Conservation (phyloP, 1,140 invertebrate species). For the Aethina tumida region DNA sequence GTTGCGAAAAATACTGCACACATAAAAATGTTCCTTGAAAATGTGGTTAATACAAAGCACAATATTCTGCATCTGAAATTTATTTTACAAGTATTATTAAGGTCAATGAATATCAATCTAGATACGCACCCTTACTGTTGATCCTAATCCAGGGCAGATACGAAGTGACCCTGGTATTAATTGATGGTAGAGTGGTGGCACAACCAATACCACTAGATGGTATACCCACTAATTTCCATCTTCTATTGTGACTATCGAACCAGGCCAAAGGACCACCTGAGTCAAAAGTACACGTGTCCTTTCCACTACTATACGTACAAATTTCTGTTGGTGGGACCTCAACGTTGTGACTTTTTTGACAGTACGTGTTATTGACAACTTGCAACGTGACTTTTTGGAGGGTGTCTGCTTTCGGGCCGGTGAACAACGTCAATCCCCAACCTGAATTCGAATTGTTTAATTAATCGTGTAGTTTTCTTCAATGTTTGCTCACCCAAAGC, state of each 20-base stretch:
- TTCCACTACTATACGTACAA: conserved; percentile 50
- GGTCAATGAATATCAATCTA: too few relatives aligned
- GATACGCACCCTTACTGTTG: conserved; percentile 32
- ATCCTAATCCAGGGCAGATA: conserved; percentile 41
- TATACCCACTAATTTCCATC: conserved; percentile 40
- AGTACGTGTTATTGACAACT: conserved; percentile 42
- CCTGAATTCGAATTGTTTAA: too few relatives aligned
- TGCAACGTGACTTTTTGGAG: conserved; percentile 46
- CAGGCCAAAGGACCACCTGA: conserved; percentile 56
- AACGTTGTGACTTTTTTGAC: conserved; percentile 29
- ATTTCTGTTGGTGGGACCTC: conserved; percentile 44
- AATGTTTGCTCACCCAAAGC: conserved; percentile 5
- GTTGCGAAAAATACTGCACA: too few relatives aligned
- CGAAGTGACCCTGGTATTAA: conserved; percentile 41
- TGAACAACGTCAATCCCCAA: conserved; percentile 48
- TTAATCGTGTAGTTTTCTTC: too few relatives aligned
- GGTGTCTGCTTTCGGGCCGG: conserved; percentile 41
- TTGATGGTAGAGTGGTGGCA: conserved; percentile 34
- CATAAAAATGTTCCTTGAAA: too few relatives aligned
- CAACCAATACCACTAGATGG: conserved; percentile 44
- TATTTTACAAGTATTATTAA: too few relatives aligned
- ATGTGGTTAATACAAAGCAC: too few relatives aligned
- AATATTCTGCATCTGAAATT: too few relatives aligned
- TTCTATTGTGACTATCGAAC: conserved; percentile 36
- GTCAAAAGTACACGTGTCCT: conserved; percentile 57